These are phyloP conservation scores for Sphenodon punctatus DNA, from an alignment of 2,797 vertebrate genomes.

Conservation along the genomic window DNA sequence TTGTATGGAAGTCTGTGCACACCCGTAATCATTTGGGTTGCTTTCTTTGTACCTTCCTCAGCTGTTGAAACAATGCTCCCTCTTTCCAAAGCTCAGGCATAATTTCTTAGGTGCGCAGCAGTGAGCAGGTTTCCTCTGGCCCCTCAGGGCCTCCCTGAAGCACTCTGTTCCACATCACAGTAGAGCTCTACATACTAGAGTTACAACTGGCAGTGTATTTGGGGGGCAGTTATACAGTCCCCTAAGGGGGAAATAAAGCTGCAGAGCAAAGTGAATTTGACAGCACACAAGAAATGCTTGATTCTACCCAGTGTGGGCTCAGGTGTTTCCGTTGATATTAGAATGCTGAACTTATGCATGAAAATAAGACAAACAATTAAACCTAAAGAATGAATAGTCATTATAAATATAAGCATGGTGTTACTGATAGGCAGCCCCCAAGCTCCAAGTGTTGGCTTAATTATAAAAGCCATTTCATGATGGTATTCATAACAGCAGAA, in stretches of 20 bases:
- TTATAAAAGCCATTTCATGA: not conserved
- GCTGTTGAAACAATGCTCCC: too few species aligned
- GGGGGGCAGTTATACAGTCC: not conserved
- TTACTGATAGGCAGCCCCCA: not conserved
- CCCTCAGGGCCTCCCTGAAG: too few species aligned
- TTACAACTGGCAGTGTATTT: not conserved
- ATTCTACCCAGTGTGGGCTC: not conserved
- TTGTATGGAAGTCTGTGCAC: too few species aligned
- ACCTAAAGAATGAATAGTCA: not conserved
- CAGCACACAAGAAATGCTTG: not conserved
- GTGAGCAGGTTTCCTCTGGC: too few species aligned
- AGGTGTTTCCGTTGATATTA: too few species aligned
- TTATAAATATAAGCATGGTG: not conserved
- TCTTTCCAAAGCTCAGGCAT: not conserved
- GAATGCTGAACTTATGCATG: not conserved
- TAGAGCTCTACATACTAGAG: not conserved
- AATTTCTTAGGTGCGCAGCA: too few species aligned
- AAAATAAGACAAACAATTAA: conserved; percentile 7
- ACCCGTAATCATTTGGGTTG: too few species aligned
- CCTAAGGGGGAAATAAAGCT: not conserved
- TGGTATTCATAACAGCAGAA: conserved; percentile 3
- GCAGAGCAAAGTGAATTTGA: not conserved
- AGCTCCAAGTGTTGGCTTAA: not conserved
- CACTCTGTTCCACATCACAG: too few species aligned
- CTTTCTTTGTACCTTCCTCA: too few species aligned